Percentiles rank a stretch among this genome's conserved stretches.
Evolutionary conservation across 2,888 invertebrate species (phyloP).

Genomic region (Emmelina monodactyla): DNA sequence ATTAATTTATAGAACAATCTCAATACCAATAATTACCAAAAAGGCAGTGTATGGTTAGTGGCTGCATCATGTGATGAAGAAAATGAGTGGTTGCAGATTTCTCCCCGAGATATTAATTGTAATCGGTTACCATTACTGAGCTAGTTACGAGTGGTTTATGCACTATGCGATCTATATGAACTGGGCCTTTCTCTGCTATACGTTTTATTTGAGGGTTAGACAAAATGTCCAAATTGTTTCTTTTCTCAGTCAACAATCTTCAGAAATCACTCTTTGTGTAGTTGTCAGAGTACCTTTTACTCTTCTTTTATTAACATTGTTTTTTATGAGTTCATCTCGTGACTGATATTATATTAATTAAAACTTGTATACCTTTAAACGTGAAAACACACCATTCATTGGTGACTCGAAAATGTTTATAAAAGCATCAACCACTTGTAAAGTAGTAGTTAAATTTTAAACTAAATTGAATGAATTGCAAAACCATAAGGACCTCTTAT

Average conservation of each 20-base stretch:
- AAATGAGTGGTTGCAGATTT: background rate
- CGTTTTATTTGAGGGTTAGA: no score
- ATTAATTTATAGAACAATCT: slow-evolving; percentile 66
- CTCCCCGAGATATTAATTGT: no score
- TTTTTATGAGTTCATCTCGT: no score
- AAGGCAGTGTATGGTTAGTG: slow-evolving; percentile 59
- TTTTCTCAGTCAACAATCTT: no score
- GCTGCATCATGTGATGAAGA: slow-evolving; percentile 31
- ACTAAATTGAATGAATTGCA: slow-evolving; percentile 35
- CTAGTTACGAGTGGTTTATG: background rate
- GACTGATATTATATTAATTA: no score
- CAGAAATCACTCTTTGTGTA: no score
- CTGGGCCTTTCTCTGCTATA: background rate
- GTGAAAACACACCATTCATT: no score
- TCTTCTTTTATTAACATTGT: no score
- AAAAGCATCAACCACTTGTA: slow-evolving; percentile 3
- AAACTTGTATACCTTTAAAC: no score
- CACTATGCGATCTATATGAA: no score
- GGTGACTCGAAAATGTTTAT: slow-evolving; percentile 1
- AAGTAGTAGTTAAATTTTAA: slow-evolving; percentile 11
- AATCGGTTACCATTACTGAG: background rate
- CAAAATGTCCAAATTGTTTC: no score
- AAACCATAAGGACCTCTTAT: slow-evolving; percentile 68
- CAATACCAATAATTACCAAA: slow-evolving; percentile 68
- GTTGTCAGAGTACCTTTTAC: no score